Base-by-base conservation (phyloP, 2,888 invertebrate genomes). In the Chymomyza procnemis region DNA sequence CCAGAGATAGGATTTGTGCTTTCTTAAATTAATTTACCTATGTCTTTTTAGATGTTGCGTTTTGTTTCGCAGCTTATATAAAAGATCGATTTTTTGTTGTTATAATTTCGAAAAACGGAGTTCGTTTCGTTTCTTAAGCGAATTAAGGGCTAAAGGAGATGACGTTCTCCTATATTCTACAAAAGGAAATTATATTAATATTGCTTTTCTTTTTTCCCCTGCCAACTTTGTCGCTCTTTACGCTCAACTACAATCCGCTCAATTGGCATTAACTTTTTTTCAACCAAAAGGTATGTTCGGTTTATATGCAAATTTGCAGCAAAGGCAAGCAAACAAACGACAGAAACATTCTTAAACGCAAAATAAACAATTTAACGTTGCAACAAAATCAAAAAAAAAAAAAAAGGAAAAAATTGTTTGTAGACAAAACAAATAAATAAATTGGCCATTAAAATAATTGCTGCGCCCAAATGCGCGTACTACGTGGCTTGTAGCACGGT, bases 381-480 rank as follows among this genome's bases (percentile, higher is more conserved):
- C 61, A 61, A 61, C 52, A 62, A 69, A 61, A 65, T 26, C 26
- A 52, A 66, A 74, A 65, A 65, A 65, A 66, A 46, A 30, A 18
- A 48, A 60, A 52, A 66, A 74, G 64, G 64, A 65, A 66, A 46
- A 30, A 18, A 48, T 57, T 26, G 26, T 26, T 26, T 41, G 64
- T 16, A 71, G 73, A 67, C 74, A 69, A 79, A 85, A 81, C 81
- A 84, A 84, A 84, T 84, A 85, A 85, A 86, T 86, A 86, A 86
- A 86, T 87, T 86, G 85, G 78, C 86, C 86, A 86, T 86, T 86
- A 86, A 86, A 86, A 86, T 86, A 86, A 86, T 86, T 86, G 85
- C 85, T 84, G 85, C 77, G 85, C 85, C 82, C 80, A 81, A 85
- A 87, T 81, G 85, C 81, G 67, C 69, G 82, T 64, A 80, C 85